Percentiles rank a stretch among this genome's conserved stretches.
Evolutionary conservation across 2,888 invertebrate species (phyloP).

Genomic region (Malthinus flaveolus): DNA sequence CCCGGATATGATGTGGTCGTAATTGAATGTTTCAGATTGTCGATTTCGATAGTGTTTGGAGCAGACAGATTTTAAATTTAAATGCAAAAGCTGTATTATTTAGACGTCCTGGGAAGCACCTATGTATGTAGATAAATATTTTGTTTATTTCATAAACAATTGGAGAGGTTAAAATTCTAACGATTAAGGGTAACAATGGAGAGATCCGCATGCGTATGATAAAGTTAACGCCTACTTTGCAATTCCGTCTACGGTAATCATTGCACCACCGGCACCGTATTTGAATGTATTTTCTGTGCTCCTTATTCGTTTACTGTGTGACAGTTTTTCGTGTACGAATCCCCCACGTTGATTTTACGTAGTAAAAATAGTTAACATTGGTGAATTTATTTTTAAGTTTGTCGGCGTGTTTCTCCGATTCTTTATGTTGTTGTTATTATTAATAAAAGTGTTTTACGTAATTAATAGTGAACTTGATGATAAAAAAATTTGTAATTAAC

Average conservation of each 20-base stretch:
- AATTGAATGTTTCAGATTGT: not conserved
- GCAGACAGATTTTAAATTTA: constrained; percentile 1
- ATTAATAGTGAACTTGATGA: constrained; percentile 11
- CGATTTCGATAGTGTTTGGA: not conserved
- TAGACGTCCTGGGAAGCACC: constrained; percentile 7
- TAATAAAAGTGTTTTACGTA: not conserved
- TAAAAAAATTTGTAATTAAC: constrained; percentile 14
- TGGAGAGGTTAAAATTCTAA: constrained; percentile 29
- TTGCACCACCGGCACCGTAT: constrained; percentile 23
- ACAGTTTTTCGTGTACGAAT: constrained; percentile 18
- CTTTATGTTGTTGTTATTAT: too few species aligned
- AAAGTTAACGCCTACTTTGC: constrained; percentile 30
- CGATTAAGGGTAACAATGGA: constrained; percentile 35
- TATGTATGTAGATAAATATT: constrained; percentile 11
- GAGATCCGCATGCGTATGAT: constrained; percentile 23
- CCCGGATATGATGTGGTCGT: not conserved
- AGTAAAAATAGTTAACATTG: constrained; percentile 10
- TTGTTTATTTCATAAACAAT: constrained; percentile 20
- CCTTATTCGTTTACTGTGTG: constrained; percentile 24
- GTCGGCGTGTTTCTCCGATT: constrained; percentile 8
- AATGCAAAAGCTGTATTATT: constrained; percentile 2
- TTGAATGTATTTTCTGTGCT: constrained; percentile 26
- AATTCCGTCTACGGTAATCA: constrained; percentile 30
- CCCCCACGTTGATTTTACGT: constrained; percentile 26
- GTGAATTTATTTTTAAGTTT: constrained; percentile 12